These are phyloP conservation scores for Gymnoscopelus braueri DNA, from an alignment of 2,797 vertebrate genomes.

Conservation along the genomic window DNA sequence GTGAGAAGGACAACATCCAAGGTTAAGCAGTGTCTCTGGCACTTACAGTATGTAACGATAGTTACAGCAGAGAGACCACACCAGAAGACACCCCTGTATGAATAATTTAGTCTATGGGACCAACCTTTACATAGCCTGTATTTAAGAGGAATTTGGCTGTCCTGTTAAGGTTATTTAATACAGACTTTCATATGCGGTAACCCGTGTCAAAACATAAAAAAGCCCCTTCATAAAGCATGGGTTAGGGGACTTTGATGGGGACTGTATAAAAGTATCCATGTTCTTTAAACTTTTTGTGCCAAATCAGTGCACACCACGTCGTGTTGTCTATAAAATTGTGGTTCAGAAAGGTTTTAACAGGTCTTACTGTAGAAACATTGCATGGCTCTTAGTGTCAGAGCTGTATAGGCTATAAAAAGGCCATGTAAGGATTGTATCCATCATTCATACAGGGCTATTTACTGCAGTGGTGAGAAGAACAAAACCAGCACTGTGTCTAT, in stretches of 20 bases:
- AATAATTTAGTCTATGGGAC: slow-evolving; percentile 25
- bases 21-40: too few relatives aligned
- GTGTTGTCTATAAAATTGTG: too few relatives aligned
- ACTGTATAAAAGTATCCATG: not conserved
- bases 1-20: too few relatives aligned
- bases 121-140: too few relatives aligned
- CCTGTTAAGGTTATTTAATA: too few relatives aligned
- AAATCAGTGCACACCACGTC: too few relatives aligned
- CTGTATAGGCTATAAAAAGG: slow-evolving; percentile 25
- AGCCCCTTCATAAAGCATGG: not conserved
- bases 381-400: slow-evolving; percentile 15
- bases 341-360: too few relatives aligned
- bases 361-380: too few relatives aligned
- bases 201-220: not conserved
- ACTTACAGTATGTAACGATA: not conserved
- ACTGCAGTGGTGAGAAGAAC: slow-evolving; percentile 60
- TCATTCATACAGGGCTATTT: slow-evolving; percentile 54
- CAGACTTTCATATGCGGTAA: not conserved
- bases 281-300: too few relatives aligned
- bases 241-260: not conserved
- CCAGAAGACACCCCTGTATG: slow-evolving; percentile 55
- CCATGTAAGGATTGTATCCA: slow-evolving; percentile 3
- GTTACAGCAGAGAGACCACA: not conserved
- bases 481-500: slow-evolving; percentile 58
- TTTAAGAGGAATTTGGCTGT: too few relatives aligned